These are phyloP conservation scores for Scaptomyza polygonia DNA, from an alignment of 2,888 invertebrate species.

Conservation along the genomic window DNA sequence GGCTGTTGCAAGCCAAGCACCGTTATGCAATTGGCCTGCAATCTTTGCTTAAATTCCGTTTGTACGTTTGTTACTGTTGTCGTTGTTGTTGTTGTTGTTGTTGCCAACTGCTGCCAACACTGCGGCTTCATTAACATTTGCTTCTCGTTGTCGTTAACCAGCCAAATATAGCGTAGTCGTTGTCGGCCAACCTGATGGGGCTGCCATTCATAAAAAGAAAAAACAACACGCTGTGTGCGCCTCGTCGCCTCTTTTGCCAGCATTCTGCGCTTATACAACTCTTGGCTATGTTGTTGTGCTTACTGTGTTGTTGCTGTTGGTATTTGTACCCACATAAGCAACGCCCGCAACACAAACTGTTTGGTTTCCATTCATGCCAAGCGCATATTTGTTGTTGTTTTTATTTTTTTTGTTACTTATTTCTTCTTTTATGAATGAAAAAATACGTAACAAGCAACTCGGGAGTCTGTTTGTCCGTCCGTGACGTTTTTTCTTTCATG, in stretches of 20 bases:
- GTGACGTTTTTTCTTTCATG: slow-evolving; percentile 65
- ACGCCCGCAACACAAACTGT: slow-evolving; percentile 53
- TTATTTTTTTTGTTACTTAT: slow-evolving; percentile 6
- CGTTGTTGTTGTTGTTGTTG: slow-evolving; percentile 65
- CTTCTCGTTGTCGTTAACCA: slow-evolving; percentile 42
- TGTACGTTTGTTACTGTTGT: slow-evolving; percentile 32
- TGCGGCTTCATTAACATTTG: slow-evolving; percentile 41
- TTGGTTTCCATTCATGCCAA: slow-evolving; percentile 52
- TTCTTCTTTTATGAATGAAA: slow-evolving; percentile 58
- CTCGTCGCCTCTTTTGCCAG: slow-evolving; percentile 23
- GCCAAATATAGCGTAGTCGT: slow-evolving; percentile 35
- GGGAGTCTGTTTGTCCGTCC: slow-evolving; percentile 52
- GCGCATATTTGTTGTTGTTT: slow-evolving; percentile 16
- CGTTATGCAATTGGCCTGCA: slow-evolving; percentile 76
- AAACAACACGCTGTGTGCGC: slow-evolving; percentile 6
- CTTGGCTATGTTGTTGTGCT: slow-evolving; percentile 21
- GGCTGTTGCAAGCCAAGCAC: slow-evolving; percentile 57
- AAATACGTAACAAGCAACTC: slow-evolving; percentile 48
- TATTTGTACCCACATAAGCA: slow-evolving; percentile 33
- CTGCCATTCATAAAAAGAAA: slow-evolving; percentile 69
- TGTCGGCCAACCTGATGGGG: slow-evolving; percentile 37
- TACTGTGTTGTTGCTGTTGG: slow-evolving; percentile 4
- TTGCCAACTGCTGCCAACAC: slow-evolving; percentile 59
- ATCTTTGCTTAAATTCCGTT: slow-evolving; percentile 57
- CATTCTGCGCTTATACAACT: slow-evolving; percentile 54